Base-by-base conservation (phyloP, 2,797 vertebrate species). In the Schizopygopsis pylzovi region DNA sequence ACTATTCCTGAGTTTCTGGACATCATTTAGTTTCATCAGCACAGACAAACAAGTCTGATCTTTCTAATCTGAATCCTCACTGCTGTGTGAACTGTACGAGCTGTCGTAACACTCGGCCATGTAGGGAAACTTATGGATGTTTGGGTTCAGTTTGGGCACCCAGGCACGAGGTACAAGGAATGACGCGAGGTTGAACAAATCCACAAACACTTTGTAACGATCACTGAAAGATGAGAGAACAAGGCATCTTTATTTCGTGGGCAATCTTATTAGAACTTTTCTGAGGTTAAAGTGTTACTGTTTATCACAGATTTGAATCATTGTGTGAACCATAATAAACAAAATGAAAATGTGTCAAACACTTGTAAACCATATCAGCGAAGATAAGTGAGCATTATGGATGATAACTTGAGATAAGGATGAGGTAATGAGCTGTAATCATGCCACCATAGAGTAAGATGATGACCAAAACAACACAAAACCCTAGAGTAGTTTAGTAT, bases 161-260 rank as follows among this genome's bases (percentile, higher is more conserved):
- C 98, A 99, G 87, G 95, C 90, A 79, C 97, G 95, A 70, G 98
- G 98, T 79, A 99, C 94, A 92, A 99, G 93, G 91, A 96, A 99
- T 0, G 96, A 98, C 22, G 98, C 98, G 91, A 99, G 95, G 92
- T 99, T 99, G 94, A 99, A 99, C 89, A 99, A 95, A 91, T 99
- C 98, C 92, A 99, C 97, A 84, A 99, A 99, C 33, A 99, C 98
- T 90, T 99, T 99, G 95, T 99, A 99, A 86, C 98, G 97, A 91
- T 99, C 98, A 88, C 98, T 99, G 84, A 20, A 93, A 79, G 86
- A 0, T 18, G 67, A 67, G 47, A 72, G 78, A 47, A 45, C 1
- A 8, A 33, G 2, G 13, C 13, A 52, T 68, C 12, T 33, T 73
- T 0, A 11, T 67, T 1, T 33, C n/a, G 33, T 47, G 15, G 25